Percentiles rank a stretch among this genome's conserved stretches.
phyloP scores from a whole-genome alignment of 2,797 vertebrate genomes.

The Pangasius sanitwongsei region DNA sequence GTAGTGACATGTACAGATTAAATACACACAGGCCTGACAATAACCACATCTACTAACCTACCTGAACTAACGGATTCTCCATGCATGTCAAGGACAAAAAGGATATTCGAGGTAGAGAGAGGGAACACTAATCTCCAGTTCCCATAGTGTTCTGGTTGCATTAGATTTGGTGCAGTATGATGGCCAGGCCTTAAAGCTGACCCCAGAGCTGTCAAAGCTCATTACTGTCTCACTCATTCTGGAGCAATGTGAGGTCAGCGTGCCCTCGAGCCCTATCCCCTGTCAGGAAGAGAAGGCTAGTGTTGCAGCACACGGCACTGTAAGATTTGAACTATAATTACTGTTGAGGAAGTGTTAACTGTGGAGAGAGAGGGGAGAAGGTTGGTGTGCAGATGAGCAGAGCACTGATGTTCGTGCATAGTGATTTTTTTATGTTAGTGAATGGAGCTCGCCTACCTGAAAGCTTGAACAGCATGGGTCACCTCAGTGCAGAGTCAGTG shows the following conservation, averaged over 20 bases:
- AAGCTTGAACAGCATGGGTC: slow-evolving; percentile 47
- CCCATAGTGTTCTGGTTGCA: slow-evolving; percentile 55
- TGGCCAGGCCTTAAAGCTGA: slow-evolving; percentile 53
- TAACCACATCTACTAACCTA: slow-evolving; percentile 19
- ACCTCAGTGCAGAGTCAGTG: slow-evolving; percentile 33
- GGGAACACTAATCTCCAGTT: slow-evolving; percentile 39
- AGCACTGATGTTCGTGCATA: neutral
- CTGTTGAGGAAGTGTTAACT: slow-evolving; percentile 48
- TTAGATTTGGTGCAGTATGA: slow-evolving; percentile 54
- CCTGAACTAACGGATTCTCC: slow-evolving; percentile 34
- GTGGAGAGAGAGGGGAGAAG: slow-evolving; percentile 14
- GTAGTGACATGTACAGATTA: slow-evolving; percentile 20
- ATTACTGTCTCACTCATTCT: slow-evolving; percentile 50
- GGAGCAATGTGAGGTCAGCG: slow-evolving; percentile 42
- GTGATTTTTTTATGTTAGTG: slow-evolving; percentile 12
- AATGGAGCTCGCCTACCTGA: slow-evolving; percentile 26
- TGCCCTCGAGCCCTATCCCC: slow-evolving; percentile 46
- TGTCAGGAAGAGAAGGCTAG: slow-evolving; percentile 40
- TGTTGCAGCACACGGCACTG: slow-evolving; percentile 34
- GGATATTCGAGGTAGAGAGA: slow-evolving; percentile 36
- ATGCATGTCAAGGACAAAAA: slow-evolving; percentile 32
- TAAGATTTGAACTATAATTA: slow-evolving; percentile 45
- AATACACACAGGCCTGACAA: slow-evolving; percentile 12
- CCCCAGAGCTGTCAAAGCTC: slow-evolving; percentile 53
- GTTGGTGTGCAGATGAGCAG: slow-evolving; percentile 18